Evolutionary conservation across 2,113 vertebrate species (phyloP), one percentile per base, ranked within the genome.

Genomic region (Scophthalmus maximus): DNA sequence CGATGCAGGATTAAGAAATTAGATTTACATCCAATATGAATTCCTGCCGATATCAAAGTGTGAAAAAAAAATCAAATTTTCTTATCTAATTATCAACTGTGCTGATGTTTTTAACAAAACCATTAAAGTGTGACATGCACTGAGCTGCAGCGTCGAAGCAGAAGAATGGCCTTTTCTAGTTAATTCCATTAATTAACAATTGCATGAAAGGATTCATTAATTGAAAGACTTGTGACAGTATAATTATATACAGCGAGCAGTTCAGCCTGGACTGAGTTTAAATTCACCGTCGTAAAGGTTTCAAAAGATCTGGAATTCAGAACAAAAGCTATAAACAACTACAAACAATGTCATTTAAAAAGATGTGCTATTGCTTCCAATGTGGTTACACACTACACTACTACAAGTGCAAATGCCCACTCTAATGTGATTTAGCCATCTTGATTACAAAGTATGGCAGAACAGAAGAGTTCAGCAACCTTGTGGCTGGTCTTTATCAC

Each of bases 401-500:
- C 58, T 30, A n/a, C n/a, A n/a, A n/a, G 18, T 10, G 32, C 15
- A 36, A 56, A 44, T 64, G 30, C 22, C 46, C 50, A 22, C 5
- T 34, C 42, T 46, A n/a, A n/a, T 82, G 58, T 25, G 53, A 82
- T 87, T 77, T 73, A 74, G 47, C 70, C 58, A 44, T 70, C 32
- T n/a, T 79, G 70, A 85, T 85, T 73, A 51, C 44, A 84, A 59
- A 71, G 75, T 42, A 56, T 55, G 57, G 47, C 79, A 42, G 53
- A 22, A 68, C 49, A 68, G 60, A 74, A 22, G 81, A 68, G 82
- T 84, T 89, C 79, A 85, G 52, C 60, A 73, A 79, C 87, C 79
- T 76, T 5, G 46, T 61, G 78, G 78, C 79, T 69, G 56, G 63
- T 88, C 83, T 73, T 87, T 73, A 85, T 84, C 74, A n/a, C 70